phyloP scores from a whole-genome alignment of 92 coral and sea anemone genomes.

The Isaurus tuberculatus region DNA sequence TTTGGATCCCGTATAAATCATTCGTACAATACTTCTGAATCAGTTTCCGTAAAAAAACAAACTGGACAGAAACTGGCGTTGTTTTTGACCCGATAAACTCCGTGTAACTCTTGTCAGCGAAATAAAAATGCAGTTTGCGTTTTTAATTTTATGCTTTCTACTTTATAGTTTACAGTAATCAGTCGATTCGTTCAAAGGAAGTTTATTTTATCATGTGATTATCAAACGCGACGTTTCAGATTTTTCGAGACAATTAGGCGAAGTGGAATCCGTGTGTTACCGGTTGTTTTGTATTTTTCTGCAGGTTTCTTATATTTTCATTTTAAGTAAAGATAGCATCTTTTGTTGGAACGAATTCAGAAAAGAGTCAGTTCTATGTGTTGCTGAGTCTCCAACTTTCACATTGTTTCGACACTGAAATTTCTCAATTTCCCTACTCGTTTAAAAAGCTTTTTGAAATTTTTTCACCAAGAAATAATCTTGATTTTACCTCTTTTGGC shows the following conservation, averaged over 20 bases:
- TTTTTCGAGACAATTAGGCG: background rate
- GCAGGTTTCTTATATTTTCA: background rate
- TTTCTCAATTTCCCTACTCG: background rate
- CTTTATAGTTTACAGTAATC: background rate
- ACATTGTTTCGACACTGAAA: background rate
- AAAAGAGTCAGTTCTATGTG: background rate
- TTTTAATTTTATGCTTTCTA: background rate
- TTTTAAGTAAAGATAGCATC: background rate
- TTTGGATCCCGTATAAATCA: too few relatives aligned
- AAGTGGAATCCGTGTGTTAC: background rate
- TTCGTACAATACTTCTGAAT: too few relatives aligned
- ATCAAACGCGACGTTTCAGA: background rate
- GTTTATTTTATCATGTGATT: background rate
- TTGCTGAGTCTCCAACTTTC: background rate
- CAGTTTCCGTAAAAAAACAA: too few relatives aligned
- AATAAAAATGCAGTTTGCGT: background rate
- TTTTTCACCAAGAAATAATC: too few relatives aligned
- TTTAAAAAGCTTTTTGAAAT: too few relatives aligned
- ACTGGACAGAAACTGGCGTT: too few relatives aligned
- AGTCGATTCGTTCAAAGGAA: background rate
- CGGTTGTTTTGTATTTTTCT: background rate
- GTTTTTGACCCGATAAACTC: too few relatives aligned
- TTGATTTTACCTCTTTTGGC: too few relatives aligned
- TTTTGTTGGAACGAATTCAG: slow-evolving; percentile 5
- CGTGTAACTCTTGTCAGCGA: background rate